phyloP scores from a whole-genome alignment of 2,797 vertebrate genomes.

The Tinamus major region DNA sequence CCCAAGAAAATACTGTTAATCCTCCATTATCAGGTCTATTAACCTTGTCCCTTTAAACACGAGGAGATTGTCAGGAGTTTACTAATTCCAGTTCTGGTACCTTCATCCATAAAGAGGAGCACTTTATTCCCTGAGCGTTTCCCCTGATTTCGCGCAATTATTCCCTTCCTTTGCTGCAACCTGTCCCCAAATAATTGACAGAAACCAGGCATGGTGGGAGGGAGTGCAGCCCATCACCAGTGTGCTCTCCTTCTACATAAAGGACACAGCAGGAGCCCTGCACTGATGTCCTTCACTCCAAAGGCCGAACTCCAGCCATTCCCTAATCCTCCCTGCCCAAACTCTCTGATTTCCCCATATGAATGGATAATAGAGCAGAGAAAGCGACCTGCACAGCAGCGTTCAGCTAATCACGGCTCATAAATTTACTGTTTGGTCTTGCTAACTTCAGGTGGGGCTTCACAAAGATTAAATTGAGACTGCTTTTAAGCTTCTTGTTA shows the following conservation, averaged over 20 bases:
- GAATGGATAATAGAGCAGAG: neutral
- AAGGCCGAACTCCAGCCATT: neutral
- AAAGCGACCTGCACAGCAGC: neutral
- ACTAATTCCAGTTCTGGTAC: neutral
- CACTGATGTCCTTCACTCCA: neutral
- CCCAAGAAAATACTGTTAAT: neutral
- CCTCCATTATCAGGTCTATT: neutral
- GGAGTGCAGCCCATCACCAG: no score
- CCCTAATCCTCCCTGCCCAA: accelerated
- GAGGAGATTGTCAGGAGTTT: neutral
- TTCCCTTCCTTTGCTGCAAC: neutral
- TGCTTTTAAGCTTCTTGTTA: neutral
- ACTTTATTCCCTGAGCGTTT: neutral
- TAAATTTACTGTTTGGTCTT: neutral
- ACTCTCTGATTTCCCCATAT: accelerated
- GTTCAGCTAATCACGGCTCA: accelerated
- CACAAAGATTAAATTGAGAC: neutral
- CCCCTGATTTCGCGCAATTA: neutral
- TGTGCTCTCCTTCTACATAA: neutral
- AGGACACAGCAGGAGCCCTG: neutral
- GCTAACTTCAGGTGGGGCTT: neutral
- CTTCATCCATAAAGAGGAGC: neutral
- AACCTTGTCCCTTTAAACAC: neutral
- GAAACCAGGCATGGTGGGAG: no score
- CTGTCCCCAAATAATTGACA: neutral